Conservation (phyloP, 2,888 invertebrate species). For the Morpho achilles region DNA sequence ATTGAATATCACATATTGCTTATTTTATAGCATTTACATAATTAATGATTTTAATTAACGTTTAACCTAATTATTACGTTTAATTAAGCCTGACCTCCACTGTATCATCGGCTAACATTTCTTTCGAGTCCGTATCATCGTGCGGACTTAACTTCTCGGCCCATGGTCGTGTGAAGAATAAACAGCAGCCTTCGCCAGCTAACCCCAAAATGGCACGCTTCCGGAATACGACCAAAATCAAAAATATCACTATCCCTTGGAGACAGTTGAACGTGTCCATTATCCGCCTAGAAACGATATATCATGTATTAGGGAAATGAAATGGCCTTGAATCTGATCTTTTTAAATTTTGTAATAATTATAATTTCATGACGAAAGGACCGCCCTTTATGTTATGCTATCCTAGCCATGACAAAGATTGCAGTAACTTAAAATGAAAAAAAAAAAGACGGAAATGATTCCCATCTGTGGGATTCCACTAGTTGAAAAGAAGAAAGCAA, state of each 20-base stretch:
- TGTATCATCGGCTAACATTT: slow-evolving; percentile 62
- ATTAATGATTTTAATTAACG: not conserved
- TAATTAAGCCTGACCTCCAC: slow-evolving; percentile 65
- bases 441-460: too few species aligned
- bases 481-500: too few species aligned
- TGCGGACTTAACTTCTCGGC: slow-evolving; percentile 62
- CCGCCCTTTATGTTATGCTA: too few species aligned
- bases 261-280: slow-evolving; percentile 82
- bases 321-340: too few species aligned
- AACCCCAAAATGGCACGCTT: slow-evolving; percentile 75
- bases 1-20: not conserved
- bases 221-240: slow-evolving; percentile 79
- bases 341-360: too few species aligned
- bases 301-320: too few species aligned
- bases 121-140: slow-evolving; percentile 61
- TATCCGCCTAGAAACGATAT: slow-evolving; percentile 69
- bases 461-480: too few species aligned
- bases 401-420: too few species aligned
- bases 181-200: slow-evolving; percentile 58
- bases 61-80: slow-evolving; percentile 6
- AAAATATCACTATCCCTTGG: slow-evolving; percentile 82
- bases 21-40: not conserved
- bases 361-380: too few species aligned
- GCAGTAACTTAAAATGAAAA: too few species aligned
- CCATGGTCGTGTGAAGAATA: slow-evolving; percentile 46